Evolutionary conservation across 2,797 vertebrate species (phyloP), one percentile per base, ranked within the genome.

Genomic region (Helicolenus hilgendorfi): DNA sequence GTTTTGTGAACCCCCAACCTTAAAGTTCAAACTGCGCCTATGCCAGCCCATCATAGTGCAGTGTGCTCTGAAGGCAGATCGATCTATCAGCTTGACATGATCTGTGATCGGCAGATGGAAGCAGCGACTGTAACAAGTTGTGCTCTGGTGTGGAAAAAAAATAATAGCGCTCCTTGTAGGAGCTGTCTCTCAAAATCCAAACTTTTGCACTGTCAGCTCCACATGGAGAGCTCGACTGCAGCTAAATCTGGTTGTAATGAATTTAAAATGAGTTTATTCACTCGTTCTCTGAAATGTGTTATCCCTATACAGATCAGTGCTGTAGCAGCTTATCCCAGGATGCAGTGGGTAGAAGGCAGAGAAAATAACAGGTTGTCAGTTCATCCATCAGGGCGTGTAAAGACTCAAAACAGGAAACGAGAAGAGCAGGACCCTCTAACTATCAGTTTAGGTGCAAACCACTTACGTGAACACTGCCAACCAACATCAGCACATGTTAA

Each of bases 71-170:
- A 29, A 31, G 53, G 79, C 35, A 55, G 56, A 89, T 84, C 68
- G 0, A 89, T 84, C 55, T 4, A 68, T 59, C 33, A 76, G 59
- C 70, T 35, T 38, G 71, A 85, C 72, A 73, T 55, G 20, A 88
- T 79, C 65, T 67, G 63, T 56, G 72, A 88, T 69, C 36, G 18
- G 67, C 75, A 89, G 77, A 93, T 82, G 62, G 87, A 11, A 71
- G 35, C 38, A 72, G 13, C n/a, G 36, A 79, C 86, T 86, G 69
- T 22, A 81, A 81, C 77, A 45, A 78, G 24, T 53, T 89, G 56
- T 78, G 75, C 65, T 84, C 35, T 35, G 72, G 68, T 27, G 63
- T 74, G 78, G 49, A 82, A 91, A 90, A 35, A 72, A 76, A 60
- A 75, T 76, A 68, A 78, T 64, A 69, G 7, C 1, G 11, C n/a